These are phyloP conservation scores for Phocoena phocoena DNA, from an alignment of 2,113 vertebrate genomes.

Conservation along the genomic window DNA sequence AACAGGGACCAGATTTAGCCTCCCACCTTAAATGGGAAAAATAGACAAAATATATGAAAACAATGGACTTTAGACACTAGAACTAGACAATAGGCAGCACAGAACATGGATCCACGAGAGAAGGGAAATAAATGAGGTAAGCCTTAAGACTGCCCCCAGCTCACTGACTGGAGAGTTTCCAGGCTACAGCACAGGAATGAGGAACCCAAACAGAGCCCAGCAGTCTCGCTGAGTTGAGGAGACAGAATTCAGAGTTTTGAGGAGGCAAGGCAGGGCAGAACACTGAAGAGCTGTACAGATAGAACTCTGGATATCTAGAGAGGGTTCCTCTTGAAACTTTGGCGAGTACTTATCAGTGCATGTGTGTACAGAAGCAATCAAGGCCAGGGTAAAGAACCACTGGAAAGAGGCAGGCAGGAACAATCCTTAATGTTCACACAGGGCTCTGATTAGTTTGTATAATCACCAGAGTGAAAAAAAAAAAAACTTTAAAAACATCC, in stretches of 20 bases:
- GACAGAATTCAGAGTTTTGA: not conserved
- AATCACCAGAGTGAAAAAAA: not conserved
- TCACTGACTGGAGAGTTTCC: not conserved
- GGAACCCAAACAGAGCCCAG: not conserved
- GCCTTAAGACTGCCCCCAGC: not conserved
- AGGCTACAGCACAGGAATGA: not conserved
- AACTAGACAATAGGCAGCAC: not conserved
- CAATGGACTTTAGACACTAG: not conserved
- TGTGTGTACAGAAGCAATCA: not conserved
- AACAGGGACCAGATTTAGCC: not conserved
- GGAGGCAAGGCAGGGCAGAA: not conserved
- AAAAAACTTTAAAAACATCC: slow-evolving; percentile 7
- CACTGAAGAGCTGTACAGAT: not conserved
- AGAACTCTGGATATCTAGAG: not conserved
- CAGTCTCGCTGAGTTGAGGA: not conserved
- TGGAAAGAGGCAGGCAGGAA: not conserved
- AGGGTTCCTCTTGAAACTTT: not conserved
- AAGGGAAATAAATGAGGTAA: not conserved
- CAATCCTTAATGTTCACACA: not conserved
- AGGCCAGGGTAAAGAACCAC: not conserved
- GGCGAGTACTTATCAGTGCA: not conserved
- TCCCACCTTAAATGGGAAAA: slow-evolving; percentile 28
- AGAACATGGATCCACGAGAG: not conserved
- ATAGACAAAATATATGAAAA: slow-evolving; percentile 10
- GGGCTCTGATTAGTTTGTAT: not conserved